Evolutionary conservation across 2,113 vertebrate genomes (phyloP).

Genomic region (Psophia crepitans): DNA sequence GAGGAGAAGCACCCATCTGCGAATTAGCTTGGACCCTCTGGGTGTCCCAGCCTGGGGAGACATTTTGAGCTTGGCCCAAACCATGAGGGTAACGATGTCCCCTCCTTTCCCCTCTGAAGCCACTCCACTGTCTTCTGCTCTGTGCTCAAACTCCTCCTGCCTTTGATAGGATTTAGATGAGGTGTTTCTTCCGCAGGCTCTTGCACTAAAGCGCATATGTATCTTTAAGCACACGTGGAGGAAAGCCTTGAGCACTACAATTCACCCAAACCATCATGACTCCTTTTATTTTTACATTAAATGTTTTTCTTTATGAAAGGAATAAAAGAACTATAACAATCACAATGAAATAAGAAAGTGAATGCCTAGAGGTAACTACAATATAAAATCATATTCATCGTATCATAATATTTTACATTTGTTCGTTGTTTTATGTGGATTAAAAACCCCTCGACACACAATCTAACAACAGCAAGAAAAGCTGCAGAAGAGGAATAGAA

Average conservation of each 20-base stretch:
- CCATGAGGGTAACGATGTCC: rapidly evolving
- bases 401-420: conserved; percentile 49
- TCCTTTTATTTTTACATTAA: conserved; percentile 45
- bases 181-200: not conserved
- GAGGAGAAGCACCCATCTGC: not conserved
- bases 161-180: not conserved
- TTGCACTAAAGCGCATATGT: not conserved
- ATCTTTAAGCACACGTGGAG: conserved; percentile 1
- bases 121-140: not conserved
- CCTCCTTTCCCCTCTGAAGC: not conserved
- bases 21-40: not conserved
- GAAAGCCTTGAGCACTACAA: conserved; percentile 11
- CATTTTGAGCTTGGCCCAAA: not conserved
- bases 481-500: not conserved
- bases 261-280: not conserved
- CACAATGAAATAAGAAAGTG: conserved; percentile 15
- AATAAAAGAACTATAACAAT: conserved; percentile 43
- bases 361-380: conserved; percentile 41
- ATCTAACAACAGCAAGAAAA: not conserved
- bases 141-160: not conserved
- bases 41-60: not conserved
- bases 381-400: conserved; percentile 32
- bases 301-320: conserved; percentile 37
- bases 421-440: not conserved
- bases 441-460: not conserved